Conservation (phyloP, 2,888 invertebrate species). For the Nycteola revayana region DNA sequence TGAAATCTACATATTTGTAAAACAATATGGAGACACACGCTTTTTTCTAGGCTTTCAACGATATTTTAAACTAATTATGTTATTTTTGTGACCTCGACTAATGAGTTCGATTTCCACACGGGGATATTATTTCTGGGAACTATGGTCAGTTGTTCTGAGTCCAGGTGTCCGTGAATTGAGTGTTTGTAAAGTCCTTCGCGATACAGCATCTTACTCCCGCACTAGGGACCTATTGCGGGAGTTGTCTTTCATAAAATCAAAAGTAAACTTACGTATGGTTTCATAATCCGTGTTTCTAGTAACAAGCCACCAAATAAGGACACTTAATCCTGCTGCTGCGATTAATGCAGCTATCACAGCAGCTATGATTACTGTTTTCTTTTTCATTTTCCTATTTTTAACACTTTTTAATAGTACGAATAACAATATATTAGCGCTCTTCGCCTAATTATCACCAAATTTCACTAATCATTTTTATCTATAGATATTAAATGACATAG, state of each 20-base stretch:
- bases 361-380: slow-evolving; percentile 33
- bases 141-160: too few relatives aligned
- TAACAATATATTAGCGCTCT: background rate
- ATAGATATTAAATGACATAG: slow-evolving; percentile 5
- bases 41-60: too few relatives aligned
- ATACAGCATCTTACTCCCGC: too few relatives aligned
- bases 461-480: slow-evolving; percentile 7
- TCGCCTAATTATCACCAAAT: slow-evolving; percentile 1
- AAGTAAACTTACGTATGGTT: slow-evolving; percentile 33
- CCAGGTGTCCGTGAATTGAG: too few relatives aligned
- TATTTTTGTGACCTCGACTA: too few relatives aligned
- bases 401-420: background rate
- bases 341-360: slow-evolving; percentile 28
- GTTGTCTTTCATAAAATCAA: too few relatives aligned
- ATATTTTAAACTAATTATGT: too few relatives aligned
- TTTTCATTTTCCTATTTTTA: slow-evolving; percentile 28
- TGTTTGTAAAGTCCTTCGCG: background rate
- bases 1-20: too few relatives aligned
- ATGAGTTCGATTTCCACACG: too few relatives aligned
- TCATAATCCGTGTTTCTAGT: slow-evolving; percentile 22
- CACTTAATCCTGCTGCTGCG: slow-evolving; percentile 40
- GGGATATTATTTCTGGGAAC: too few relatives aligned
- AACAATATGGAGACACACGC: too few relatives aligned
- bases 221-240: too few relatives aligned
- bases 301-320: slow-evolving; percentile 52